These are phyloP conservation scores for Venusia cambrica DNA, from an alignment of 2,888 invertebrate genomes.

Conservation along the genomic window DNA sequence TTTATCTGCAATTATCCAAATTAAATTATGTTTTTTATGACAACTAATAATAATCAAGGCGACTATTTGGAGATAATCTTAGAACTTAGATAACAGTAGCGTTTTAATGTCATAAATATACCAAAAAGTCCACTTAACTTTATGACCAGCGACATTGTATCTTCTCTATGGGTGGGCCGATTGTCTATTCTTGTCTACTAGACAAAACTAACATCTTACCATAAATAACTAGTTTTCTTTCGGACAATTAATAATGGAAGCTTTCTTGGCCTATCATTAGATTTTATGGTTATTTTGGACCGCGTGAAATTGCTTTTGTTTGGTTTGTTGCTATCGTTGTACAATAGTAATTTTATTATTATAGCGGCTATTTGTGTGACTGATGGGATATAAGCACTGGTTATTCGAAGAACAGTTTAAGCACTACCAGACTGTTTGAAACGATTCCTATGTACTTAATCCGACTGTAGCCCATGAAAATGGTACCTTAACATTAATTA, in stretches of 20 bases:
- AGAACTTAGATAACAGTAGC: slow-evolving; percentile 48
- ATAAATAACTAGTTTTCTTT: slow-evolving; percentile 75
- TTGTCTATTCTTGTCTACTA: slow-evolving; percentile 60
- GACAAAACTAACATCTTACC: slow-evolving; percentile 60
- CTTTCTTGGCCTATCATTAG: slow-evolving; percentile 59
- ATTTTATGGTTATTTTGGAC: slow-evolving; percentile 47
- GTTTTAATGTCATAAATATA: slow-evolving; percentile 47
- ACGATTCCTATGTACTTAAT: no score
- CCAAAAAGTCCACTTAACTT: slow-evolving; percentile 55
- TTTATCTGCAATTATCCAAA: slow-evolving; percentile 31
- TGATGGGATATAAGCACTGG: slow-evolving; percentile 12
- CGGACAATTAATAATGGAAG: slow-evolving; percentile 71
- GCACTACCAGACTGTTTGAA: no score
- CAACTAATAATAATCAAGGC: slow-evolving; percentile 40
- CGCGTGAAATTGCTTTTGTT: slow-evolving; percentile 30
- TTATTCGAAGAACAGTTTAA: no score
- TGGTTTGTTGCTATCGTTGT: slow-evolving; percentile 10
- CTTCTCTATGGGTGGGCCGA: slow-evolving; percentile 64
- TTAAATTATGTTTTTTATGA: slow-evolving; percentile 35
- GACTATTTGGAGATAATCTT: slow-evolving; percentile 37
- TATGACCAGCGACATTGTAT: slow-evolving; percentile 53
- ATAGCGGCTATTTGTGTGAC: slow-evolving; percentile 12
- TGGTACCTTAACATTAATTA: no score
- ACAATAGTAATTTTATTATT: slow-evolving; percentile 14
- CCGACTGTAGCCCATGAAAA: no score